Evolutionary conservation across 1,140 invertebrate genomes (phyloP).

Genomic region (Drosophila ananassae): DNA sequence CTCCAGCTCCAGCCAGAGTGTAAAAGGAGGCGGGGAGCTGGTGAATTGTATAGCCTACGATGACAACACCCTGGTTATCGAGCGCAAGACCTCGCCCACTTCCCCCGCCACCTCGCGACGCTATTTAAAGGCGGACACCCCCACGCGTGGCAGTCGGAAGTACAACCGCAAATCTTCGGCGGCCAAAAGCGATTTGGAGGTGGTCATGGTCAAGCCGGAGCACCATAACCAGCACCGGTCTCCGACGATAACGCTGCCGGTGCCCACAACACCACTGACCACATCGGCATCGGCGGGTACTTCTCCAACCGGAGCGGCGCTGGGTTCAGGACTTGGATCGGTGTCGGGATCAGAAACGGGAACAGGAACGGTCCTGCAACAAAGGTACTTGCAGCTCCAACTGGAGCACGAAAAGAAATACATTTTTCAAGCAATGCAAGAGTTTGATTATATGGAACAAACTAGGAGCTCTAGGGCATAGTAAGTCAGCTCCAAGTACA

Average conservation of each 20-base stretch:
- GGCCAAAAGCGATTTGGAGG: conserved; percentile 62
- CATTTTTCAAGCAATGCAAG: conserved; percentile 76
- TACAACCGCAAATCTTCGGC: conserved; percentile 64
- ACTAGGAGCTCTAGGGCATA: conserved; percentile 72
- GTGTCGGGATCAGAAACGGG: conserved; percentile 37
- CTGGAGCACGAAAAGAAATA: conserved; percentile 76
- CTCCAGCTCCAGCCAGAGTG: conserved; percentile 17
- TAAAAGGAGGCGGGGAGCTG: conserved; percentile 62
- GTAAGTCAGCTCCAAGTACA: conserved; percentile 58
- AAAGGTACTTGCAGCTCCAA: conserved; percentile 79
- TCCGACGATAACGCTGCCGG: conserved; percentile 67
- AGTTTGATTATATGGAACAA: conserved; percentile 73
- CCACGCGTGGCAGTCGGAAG: conserved; percentile 66
- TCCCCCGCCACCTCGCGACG: conserved; percentile 62
- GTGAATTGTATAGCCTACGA: conserved; percentile 74
- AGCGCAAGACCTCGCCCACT: conserved; percentile 65
- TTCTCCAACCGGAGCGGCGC: conserved; percentile 19
- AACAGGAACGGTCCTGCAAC: conserved; percentile 65
- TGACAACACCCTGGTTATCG: conserved; percentile 70
- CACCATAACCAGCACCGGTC: conserved; percentile 71
- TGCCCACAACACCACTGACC: conserved; percentile 33
- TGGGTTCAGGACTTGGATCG: conserved; percentile 20
- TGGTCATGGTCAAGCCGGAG: conserved; percentile 60
- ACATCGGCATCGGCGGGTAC: conserved; percentile 35
- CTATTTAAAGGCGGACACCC: conserved; percentile 69